These are phyloP conservation scores for Meloidogyne floridensis DNA, from an alignment of 1,140 invertebrate genomes.

Conservation along the genomic window DNA sequence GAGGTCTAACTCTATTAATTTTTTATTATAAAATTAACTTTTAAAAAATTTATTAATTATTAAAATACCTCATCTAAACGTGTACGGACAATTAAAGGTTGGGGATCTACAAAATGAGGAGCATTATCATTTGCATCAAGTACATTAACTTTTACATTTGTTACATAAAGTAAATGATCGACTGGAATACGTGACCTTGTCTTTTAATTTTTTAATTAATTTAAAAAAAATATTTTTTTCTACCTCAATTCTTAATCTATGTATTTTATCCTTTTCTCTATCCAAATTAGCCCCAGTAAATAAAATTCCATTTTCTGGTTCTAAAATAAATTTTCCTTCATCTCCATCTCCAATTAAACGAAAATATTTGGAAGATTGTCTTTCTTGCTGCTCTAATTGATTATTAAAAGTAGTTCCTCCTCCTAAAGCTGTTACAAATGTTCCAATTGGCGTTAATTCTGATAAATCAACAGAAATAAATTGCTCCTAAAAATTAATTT, in stretches of 20 bases:
- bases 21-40: no score
- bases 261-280: conserved; percentile 23
- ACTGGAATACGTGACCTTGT: conserved; percentile 43
- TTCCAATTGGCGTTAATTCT: conserved; percentile 18
- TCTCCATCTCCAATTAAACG: conserved; percentile 54
- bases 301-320: conserved; percentile 39
- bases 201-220: conserved; percentile 37
- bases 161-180: conserved; percentile 32
- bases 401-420: not conserved
- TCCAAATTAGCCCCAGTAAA: conserved; percentile 26
- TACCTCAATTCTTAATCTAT: conserved; percentile 32
- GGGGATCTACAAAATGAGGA: conserved; percentile 52
- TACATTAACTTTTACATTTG: conserved; percentile 28
- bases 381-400: not conserved
- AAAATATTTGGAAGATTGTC: conserved; percentile 41
- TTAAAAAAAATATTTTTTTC: not conserved
- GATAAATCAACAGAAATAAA: conserved; percentile 29
- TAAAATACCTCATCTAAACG: conserved; percentile 23
- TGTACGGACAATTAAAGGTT: conserved; percentile 42
- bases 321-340: conserved; percentile 58
- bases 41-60: no score
- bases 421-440: conserved; percentile 17
- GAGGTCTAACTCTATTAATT: no score
- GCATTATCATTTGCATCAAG: conserved; percentile 64
- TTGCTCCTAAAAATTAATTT: conserved; percentile 47